phyloP scores from a whole-genome alignment of 2,797 vertebrate species.

The Taenioides sp. region DNA sequence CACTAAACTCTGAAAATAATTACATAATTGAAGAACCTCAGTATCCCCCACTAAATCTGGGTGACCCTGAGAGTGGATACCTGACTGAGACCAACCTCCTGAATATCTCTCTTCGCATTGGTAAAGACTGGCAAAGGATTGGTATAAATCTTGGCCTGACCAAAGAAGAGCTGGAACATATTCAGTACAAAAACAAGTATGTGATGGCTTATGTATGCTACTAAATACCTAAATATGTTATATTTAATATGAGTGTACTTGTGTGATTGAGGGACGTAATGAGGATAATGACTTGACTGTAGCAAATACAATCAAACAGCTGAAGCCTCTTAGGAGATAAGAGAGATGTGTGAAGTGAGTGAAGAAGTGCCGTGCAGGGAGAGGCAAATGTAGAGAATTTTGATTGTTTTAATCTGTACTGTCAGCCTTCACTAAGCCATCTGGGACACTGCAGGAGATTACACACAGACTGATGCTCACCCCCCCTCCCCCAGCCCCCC shows the following conservation, averaged over 20 bases:
- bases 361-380: conserved; percentile 26
- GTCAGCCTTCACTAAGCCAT: conserved; percentile 75
- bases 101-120: conserved; percentile 86
- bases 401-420: conserved; percentile 72
- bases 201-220: neutral
- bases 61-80: conserved; percentile 92
- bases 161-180: conserved; percentile 85
- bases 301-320: conserved; percentile 3
- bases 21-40: conserved; percentile 61
- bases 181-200: conserved; percentile 86
- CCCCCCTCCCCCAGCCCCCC: conserved; percentile 11
- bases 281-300: neutral
- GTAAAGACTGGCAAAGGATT: conserved; percentile 87
- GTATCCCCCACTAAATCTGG: conserved; percentile 87
- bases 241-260: neutral
- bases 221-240: neutral
- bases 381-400: conserved; percentile 52
- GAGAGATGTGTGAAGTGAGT: conserved; percentile 32
- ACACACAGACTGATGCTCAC: conserved; percentile 57
- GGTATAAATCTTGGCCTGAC: conserved; percentile 88
- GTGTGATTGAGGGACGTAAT: neutral
- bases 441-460: conserved; percentile 80
- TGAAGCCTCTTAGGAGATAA: conserved; percentile 26
- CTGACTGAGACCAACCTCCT: conserved; percentile 93
- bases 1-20: conserved; percentile 52